Percentiles rank a stretch among this genome's conserved stretches.
Conservation (phyloP, 2,113 vertebrate genomes). For the Rhodinocichla rosea region DNA sequence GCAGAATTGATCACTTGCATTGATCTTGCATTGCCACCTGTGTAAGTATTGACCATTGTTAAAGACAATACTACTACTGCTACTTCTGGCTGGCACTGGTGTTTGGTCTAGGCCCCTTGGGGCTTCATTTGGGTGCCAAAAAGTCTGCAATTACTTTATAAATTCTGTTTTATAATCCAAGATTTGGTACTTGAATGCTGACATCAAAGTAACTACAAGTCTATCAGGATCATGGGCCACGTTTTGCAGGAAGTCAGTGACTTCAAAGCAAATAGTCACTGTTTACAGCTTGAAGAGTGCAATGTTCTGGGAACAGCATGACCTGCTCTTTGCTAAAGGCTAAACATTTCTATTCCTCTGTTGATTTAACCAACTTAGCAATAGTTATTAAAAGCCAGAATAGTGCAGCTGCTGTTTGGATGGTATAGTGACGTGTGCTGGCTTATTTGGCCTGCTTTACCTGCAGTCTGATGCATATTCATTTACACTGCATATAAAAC, state of each 20-base stretch:
- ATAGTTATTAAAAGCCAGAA: not conserved
- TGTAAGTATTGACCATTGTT: not conserved
- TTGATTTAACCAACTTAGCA: not conserved
- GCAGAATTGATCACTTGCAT: not conserved
- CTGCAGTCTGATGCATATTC: not conserved
- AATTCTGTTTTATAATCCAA: not conserved
- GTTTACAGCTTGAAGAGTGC: not conserved
- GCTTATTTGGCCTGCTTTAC: not conserved
- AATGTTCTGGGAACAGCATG: not conserved
- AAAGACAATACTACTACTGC: not conserved
- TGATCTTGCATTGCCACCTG: not conserved
- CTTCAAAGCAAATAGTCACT: not conserved
- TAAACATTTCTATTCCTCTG: not conserved
- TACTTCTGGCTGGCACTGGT: not conserved
- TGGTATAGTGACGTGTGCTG: not conserved
- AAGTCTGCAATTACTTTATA: not conserved
- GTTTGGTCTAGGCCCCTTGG: not conserved
- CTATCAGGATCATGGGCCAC: rapidly evolving
- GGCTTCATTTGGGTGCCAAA: not conserved
- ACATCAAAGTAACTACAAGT: not conserved
- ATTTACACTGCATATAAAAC: not conserved
- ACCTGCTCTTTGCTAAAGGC: not conserved
- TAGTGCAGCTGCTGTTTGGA: not conserved
- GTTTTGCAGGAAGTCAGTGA: not conserved
- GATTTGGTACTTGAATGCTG: not conserved